These are phyloP conservation scores for Spheniscus humboldti DNA, from an alignment of 2,797 vertebrate genomes.

Conservation along the genomic window DNA sequence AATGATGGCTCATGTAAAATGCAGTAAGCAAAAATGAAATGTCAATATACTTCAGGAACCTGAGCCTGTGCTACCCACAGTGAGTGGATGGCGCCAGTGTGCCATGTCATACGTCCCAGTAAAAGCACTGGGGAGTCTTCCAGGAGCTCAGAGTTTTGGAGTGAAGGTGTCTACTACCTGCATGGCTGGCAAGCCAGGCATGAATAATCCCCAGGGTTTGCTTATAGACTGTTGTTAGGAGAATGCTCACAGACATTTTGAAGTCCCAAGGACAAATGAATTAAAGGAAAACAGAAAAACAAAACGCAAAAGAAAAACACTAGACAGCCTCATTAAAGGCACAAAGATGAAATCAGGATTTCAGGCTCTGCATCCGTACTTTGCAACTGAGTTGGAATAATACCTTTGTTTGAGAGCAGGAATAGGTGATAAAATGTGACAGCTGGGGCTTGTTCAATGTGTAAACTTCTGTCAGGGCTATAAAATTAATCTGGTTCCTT, in stretches of 20 bases:
- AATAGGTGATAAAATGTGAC: background rate
- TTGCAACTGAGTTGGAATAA: background rate
- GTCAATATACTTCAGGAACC: background rate
- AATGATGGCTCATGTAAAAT: background rate
- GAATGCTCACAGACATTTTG: background rate
- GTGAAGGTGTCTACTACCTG: background rate
- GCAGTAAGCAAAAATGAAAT: background rate
- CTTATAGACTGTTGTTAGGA: background rate
- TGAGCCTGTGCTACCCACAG: background rate
- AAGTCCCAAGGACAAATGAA: background rate
- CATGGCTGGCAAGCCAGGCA: background rate
- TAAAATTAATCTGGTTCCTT: background rate
- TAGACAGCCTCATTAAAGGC: background rate
- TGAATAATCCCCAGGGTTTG: background rate
- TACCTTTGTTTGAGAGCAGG: background rate
- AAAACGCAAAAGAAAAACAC: background rate
- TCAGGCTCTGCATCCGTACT: background rate
- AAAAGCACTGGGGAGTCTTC: background rate
- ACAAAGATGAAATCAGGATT: background rate
- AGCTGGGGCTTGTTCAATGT: background rate
- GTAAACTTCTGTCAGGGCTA: background rate
- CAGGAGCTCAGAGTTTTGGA: background rate
- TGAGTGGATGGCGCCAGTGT: background rate
- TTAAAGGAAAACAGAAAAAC: background rate
- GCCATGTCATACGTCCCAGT: background rate